Conservation (phyloP, 2,113 vertebrate species). For the Caranx ignobilis region DNA sequence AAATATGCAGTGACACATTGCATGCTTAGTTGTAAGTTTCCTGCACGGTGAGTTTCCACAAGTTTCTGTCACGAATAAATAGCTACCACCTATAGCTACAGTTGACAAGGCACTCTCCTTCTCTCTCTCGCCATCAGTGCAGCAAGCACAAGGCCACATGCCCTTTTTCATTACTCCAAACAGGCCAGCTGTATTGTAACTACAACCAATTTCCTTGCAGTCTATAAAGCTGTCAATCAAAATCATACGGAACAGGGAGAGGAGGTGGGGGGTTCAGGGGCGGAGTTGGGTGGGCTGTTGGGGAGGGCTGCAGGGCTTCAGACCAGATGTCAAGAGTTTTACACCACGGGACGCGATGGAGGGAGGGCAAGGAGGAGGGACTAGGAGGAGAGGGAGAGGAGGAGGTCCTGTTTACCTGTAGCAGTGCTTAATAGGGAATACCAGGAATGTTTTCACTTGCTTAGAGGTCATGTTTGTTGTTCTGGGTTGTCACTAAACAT, state of each 20-base stretch:
- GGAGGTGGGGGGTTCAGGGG: conserved; percentile 67
- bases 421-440: conserved; percentile 6
- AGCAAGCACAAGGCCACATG: conserved; percentile 80
- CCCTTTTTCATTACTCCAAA: conserved; percentile 85
- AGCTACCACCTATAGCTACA: conserved; percentile 78
- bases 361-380: not conserved
- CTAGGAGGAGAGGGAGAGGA: not conserved
- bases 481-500: not conserved
- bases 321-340: conserved; percentile 83
- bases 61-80: conserved; percentile 64
- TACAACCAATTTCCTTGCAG: conserved; percentile 89
- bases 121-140: conserved; percentile 64
- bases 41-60: not conserved
- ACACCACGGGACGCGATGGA: conserved; percentile 43
- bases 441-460: conserved; percentile 14
- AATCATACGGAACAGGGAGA: conserved; percentile 78
- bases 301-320: conserved; percentile 56
- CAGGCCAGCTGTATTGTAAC: conserved; percentile 86
- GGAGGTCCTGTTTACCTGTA: conserved; percentile 51
- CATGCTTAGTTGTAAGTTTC: not conserved
- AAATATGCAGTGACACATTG: not conserved
- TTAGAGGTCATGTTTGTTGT: not conserved
- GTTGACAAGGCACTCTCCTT: conserved; percentile 67
- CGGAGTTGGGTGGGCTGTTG: conserved; percentile 66
- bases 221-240: conserved; percentile 89